Conservation (phyloP, 2,113 vertebrate genomes). For the Cyanoderma ruficeps region DNA sequence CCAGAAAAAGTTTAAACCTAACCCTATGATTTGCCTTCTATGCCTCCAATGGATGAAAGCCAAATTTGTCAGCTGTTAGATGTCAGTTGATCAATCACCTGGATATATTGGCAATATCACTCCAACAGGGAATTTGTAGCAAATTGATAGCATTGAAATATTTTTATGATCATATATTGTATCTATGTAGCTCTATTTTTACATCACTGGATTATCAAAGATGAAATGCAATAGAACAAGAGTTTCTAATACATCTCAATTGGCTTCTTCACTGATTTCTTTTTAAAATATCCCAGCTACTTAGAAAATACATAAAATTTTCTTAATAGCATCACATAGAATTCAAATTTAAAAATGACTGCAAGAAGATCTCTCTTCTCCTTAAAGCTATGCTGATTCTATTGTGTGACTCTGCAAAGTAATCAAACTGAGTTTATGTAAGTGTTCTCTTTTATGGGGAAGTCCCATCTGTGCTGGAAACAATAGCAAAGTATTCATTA, state of each 20-base stretch:
- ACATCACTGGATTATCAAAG: not conserved
- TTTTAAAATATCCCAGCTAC: not conserved
- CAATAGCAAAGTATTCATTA: not conserved
- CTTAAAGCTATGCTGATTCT: not conserved
- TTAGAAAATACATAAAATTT: not conserved
- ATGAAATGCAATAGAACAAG: not conserved
- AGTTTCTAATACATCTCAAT: not conserved
- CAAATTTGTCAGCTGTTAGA: not conserved
- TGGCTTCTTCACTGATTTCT: not conserved
- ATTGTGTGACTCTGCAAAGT: not conserved
- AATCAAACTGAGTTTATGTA: not conserved
- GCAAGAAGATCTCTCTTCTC: not conserved
- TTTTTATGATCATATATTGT: not conserved
- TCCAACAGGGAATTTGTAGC: not conserved
- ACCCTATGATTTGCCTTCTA: not conserved
- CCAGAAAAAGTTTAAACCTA: not conserved
- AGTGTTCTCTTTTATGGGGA: not conserved
- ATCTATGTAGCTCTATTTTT: not conserved
- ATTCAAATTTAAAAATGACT: not conserved
- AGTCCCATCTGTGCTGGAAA: not conserved
- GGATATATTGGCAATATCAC: not conserved
- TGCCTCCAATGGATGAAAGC: not conserved
- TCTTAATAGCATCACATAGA: not conserved
- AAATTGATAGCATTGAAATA: not conserved
- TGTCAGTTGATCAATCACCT: not conserved